Evolutionary conservation across 92 coral and sea anemone genomes (phyloP), one percentile per base, ranked within the genome.

Genomic region (Desmophyllum pertusum): DNA sequence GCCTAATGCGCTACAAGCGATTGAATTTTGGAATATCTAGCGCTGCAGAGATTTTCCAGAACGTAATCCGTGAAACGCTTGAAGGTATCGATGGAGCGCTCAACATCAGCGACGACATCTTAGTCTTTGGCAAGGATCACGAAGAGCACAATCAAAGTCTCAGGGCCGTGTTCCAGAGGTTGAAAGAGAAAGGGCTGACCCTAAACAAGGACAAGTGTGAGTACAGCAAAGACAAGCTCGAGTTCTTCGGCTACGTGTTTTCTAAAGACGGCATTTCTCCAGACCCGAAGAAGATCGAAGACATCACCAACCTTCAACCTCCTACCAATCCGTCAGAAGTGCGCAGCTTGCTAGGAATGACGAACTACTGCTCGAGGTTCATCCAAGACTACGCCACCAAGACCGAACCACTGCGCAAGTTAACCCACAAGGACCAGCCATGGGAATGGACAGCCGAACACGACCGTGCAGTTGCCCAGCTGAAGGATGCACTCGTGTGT

Each of bases 101-200:
- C n/a, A n/a, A n/a, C n/a, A n/a, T n/a, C n/a, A n/a, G n/a, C n/a
- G n/a, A n/a, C n/a, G n/a, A n/a, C n/a, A n/a, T n/a, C 19, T 85
- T 80, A 15, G 42, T 86, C 52, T 81, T 80, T 46, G 88, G 91
- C 42, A 90, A 83, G 38, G 86, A 82, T 5, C 36, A 81, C 6
- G 62, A 80, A 46, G 76, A 83, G 5, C 83, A 79, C 39, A 87
- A 87, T 48, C 88, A 87, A 79, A 87, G 77, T 57, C 89, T 88
- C 6, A 83, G 81, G 39, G 80, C 72, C 13, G 51, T 45, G 51
- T 45, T 45, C 51, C 51, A 45, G 51, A 45, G 51, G 13, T 13
- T 45, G n/a, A n/a, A n/a, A n/a, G n/a, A n/a, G n/a, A n/a, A n/a
- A n/a, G n/a, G n/a, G n/a, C n/a, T n/a, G n/a, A n/a, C n/a, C n/a